Evolutionary conservation across 2,888 invertebrate genomes (phyloP).

Genomic region (Theodoxus fluviatilis): DNA sequence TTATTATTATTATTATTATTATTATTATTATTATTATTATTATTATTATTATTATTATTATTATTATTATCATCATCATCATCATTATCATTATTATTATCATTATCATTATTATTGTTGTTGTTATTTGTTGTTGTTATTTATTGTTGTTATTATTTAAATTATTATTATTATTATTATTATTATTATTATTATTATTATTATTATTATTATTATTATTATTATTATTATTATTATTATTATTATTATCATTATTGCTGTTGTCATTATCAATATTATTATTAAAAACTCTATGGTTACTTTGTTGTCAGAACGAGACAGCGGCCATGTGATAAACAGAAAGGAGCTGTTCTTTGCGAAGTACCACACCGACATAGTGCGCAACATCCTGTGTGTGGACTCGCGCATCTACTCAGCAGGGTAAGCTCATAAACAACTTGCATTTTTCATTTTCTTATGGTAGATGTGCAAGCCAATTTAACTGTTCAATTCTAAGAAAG

Average conservation of each 20-base stretch:
- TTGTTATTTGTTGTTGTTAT: no score
- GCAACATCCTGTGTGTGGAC: slow-evolving; percentile 61
- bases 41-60: neutral
- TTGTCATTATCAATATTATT: neutral
- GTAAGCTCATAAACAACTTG: slow-evolving; percentile 37
- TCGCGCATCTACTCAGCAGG: slow-evolving; percentile 63
- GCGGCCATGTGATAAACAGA: slow-evolving; percentile 58
- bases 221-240: neutral
- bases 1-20: no score
- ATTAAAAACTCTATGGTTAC: neutral
- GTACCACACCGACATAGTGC: slow-evolving; percentile 63
- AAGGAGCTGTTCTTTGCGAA: slow-evolving; percentile 48
- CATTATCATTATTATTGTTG: neutral
- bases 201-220: no score
- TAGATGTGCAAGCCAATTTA: neutral
- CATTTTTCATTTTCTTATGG: neutral
- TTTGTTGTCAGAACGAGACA: slow-evolving; percentile 49
- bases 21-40: no score
- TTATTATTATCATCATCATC: neutral
- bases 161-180: no score
- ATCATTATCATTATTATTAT: neutral
- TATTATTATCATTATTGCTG: neutral
- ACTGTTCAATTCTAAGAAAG: neutral
- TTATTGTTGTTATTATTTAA: no score
- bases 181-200: no score